Base-by-base conservation (phyloP, 2,888 invertebrate species). In the Bellardia pandia region DNA sequence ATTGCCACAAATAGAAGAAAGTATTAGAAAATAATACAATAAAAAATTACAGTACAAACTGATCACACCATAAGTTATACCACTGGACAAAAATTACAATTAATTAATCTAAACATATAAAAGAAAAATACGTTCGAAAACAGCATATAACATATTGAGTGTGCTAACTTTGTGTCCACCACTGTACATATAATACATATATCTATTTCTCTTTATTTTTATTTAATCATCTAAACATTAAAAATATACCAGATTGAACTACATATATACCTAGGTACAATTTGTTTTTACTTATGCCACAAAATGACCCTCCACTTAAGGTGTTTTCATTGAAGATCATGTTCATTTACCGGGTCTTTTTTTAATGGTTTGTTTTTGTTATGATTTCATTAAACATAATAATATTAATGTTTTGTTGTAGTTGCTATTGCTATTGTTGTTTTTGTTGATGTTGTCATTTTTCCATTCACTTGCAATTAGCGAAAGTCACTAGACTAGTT, bases 401-500 rank as follows among this genome's bases (percentile, higher is more conserved):
- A 40, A 14, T 40, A 33, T n/a, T 62, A 62, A 62, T 62, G 62
- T 45, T 45, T 45, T 66, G 40, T 9, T 51, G 33, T 30, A 56
- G 11, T 13, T 45, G 45, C 64, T 48, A n/a, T 68, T 37, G 51
- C 23, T 23, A 23, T 30, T 62, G 6, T 9, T 42, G 42, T 69
- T 56, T n/a, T 68, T 37, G 51, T 53, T 30, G 60, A 75, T 60
- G 56, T 69, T 37, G 42, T 60, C 51, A 76, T 53, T 82, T 74
- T 64, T 53, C 40, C 85, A 72, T 89, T 81, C 40, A 77, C 77
- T 86, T 87, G 80, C 64, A 85, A 85, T 90, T 90, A 92, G 92
- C 91, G 92, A 92, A 92, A 92, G 92, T 92, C 90, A 92, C 91
- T 90, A 88, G 90, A 90, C 92, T 80, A 90, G 91, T 92, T 91